A percentile compares a stretch with the other conserved stretches of the same genome.
Conservation (phyloP, 2,113 vertebrate genomes). For the Epinephelus lanceolatus region DNA sequence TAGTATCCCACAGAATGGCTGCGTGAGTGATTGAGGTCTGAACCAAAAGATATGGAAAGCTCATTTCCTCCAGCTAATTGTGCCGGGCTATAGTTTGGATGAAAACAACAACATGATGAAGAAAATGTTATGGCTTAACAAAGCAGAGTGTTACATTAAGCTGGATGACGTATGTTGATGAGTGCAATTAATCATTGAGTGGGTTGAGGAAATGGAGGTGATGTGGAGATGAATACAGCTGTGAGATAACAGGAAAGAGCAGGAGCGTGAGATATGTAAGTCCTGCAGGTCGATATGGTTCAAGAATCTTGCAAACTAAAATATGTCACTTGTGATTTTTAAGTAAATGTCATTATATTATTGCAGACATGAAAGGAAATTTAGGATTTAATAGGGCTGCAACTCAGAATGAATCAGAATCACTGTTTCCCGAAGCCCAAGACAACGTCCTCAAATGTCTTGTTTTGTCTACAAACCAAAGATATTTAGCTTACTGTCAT, state of each 20-base stretch:
- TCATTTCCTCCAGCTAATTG: slow-evolving; percentile 30
- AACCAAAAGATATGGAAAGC: slow-evolving; percentile 14
- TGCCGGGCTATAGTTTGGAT: not conserved
- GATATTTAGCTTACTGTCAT: too few species aligned
- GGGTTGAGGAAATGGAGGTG: slow-evolving; percentile 7
- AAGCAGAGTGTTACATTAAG: not conserved
- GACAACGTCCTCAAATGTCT: too few species aligned
- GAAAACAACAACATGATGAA: slow-evolving; percentile 9
- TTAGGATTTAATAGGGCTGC: not conserved
- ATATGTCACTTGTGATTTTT: not conserved
- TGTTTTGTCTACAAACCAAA: too few species aligned
- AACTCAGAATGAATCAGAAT: too few species aligned
- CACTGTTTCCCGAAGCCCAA: too few species aligned
- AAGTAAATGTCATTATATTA: not conserved
- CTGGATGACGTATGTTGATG: slow-evolving; percentile 18
- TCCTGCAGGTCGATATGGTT: slow-evolving; percentile 4
- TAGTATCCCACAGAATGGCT: slow-evolving; percentile 2
- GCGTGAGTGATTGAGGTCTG: slow-evolving; percentile 3
- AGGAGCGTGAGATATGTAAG: not conserved
- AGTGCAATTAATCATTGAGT: slow-evolving; percentile 6
- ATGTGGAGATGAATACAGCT: not conserved
- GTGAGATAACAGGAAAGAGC: not conserved
- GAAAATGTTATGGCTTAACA: slow-evolving; percentile 22
- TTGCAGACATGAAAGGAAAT: not conserved
- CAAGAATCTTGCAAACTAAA: not conserved